phyloP scores from a whole-genome alignment of 35 echinoderm and acorn worm genomes.

The Apostichopus japonicus region DNA sequence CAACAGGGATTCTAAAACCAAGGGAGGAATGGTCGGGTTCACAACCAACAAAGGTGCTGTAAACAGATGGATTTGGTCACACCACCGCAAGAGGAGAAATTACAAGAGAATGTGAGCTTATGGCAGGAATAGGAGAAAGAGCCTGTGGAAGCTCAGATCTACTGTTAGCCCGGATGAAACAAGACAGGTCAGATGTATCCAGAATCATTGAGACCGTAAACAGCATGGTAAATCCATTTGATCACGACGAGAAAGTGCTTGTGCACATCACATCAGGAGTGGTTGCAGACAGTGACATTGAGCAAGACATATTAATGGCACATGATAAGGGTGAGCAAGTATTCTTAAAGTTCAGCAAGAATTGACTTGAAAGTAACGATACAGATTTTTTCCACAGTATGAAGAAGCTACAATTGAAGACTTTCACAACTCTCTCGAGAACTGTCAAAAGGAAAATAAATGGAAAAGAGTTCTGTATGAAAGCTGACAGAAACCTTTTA shows the following conservation, averaged over 20 bases:
- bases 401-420: slow-evolving; percentile 55
- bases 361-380: slow-evolving; percentile 37
- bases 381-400: slow-evolving; percentile 32
- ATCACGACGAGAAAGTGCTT: slow-evolving; percentile 8
- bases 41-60: too few relatives aligned
- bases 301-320: slow-evolving; percentile 26
- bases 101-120: slow-evolving; percentile 48
- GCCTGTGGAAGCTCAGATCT: slow-evolving; percentile 18
- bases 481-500: slow-evolving; percentile 63
- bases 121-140: slow-evolving; percentile 57
- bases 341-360: slow-evolving; percentile 42
- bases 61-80: too few relatives aligned
- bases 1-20: too few relatives aligned
- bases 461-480: slow-evolving; percentile 52
- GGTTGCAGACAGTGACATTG: slow-evolving; percentile 34
- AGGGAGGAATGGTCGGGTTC: too few relatives aligned
- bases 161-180: slow-evolving; percentile 2
- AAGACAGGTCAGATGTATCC: slow-evolving; percentile 61
- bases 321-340: slow-evolving; percentile 24
- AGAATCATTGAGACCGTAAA: slow-evolving; percentile 43
- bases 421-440: slow-evolving; percentile 27
- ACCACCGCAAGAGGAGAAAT: slow-evolving; percentile 57
- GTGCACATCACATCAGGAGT: slow-evolving; percentile 36
- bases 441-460: slow-evolving; percentile 32
- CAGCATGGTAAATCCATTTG: slow-evolving; percentile 65